Conservation (phyloP, 2,888 invertebrate genomes). For the Glyphotaelius pellucidus region DNA sequence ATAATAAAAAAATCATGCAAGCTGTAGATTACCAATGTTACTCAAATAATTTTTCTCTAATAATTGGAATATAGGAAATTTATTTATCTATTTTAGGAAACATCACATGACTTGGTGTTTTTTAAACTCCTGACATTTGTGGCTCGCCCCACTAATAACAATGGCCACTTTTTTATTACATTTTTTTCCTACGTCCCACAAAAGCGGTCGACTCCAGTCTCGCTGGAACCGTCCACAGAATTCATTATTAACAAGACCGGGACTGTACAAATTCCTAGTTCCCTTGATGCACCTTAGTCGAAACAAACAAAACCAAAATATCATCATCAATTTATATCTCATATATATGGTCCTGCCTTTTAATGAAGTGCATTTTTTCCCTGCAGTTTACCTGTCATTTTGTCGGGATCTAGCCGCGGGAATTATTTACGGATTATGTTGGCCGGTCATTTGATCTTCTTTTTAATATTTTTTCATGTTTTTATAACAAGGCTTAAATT, state of each 20-base stretch:
- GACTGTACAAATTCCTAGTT: background rate
- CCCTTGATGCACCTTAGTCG: background rate
- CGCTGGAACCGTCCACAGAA: background rate
- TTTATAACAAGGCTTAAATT: background rate
- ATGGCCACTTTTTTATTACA: constrained; percentile 28
- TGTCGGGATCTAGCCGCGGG: background rate
- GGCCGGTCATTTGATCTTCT: constrained; percentile 7
- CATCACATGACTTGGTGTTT: background rate
- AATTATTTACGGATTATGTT: constrained; percentile 13
- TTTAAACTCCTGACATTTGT: background rate
- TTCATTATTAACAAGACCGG: constrained; percentile 10
- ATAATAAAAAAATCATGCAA: too few species aligned
- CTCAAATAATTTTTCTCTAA: too few species aligned
- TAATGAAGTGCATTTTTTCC: background rate
- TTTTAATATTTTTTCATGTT: constrained; percentile 2
- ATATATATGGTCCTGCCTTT: background rate
- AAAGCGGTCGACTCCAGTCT: constrained; percentile 20
- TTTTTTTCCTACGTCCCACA: constrained; percentile 3
- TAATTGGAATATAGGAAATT: background rate
- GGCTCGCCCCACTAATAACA: background rate
- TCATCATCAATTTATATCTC: background rate
- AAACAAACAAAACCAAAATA: background rate
- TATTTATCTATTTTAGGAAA: background rate
- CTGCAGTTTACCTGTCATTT: background rate
- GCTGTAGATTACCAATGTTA: too few species aligned